Evolutionary conservation across 2,888 invertebrate species (phyloP).

Genomic region (Melanostoma scalare): DNA sequence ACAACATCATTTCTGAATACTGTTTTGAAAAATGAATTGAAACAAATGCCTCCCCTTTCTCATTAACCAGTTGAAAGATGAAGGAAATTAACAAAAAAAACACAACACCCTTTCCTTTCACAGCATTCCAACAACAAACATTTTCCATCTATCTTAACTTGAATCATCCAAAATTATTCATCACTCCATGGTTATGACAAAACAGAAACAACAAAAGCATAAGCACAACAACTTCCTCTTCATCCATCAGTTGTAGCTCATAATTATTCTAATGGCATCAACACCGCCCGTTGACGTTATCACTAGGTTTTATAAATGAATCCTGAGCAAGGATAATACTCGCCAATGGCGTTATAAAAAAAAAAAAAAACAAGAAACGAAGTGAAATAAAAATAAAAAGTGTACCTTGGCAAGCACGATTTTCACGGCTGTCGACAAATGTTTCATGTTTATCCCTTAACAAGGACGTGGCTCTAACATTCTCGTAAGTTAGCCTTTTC

Average conservation of each 20-base stretch:
- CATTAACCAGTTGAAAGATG: no score
- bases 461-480: conserved; percentile 60
- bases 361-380: not conserved
- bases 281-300: conserved; percentile 34
- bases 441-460: conserved; percentile 58
- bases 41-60: no score
- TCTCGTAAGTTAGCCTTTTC: conserved; percentile 60
- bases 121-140: no score
- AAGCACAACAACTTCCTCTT: conserved; percentile 23
- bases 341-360: conserved; percentile 43
- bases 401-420: conserved; percentile 31
- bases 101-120: no score
- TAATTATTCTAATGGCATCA: conserved; percentile 65
- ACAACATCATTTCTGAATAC: no score
- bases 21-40: no score
- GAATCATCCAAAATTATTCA: no score
- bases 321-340: conserved; percentile 53
- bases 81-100: no score
- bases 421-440: conserved; percentile 48
- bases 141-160: no score
- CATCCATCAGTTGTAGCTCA: conserved; percentile 23
- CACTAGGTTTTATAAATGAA: conserved; percentile 54
- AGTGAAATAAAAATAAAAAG: not conserved
- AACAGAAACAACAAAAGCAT: not conserved
- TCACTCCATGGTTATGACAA: no score